Conservation (phyloP, 1,140 invertebrate species). For the Capitella teleta region DNA sequence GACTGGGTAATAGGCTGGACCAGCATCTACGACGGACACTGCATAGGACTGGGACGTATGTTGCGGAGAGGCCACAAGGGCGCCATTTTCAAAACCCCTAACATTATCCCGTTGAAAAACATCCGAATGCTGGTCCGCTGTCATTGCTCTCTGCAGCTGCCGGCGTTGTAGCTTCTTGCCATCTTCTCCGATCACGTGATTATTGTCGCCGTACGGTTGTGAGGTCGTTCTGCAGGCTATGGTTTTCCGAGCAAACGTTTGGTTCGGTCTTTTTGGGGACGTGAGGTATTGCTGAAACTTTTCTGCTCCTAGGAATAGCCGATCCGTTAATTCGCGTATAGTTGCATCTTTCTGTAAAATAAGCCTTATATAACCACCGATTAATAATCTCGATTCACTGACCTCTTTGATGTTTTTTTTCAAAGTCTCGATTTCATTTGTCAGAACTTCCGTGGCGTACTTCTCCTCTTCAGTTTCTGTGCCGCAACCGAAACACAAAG, state of each 20-base stretch:
- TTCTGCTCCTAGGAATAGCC: conserved; percentile 11
- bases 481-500: background rate
- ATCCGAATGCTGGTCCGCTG: background rate
- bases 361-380: background rate
- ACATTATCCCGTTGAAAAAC: background rate
- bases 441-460: conserved; percentile 10
- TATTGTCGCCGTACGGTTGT: background rate
- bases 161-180: background rate
- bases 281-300: conserved; percentile 12
- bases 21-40: background rate
- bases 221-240: background rate
- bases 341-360: conserved; percentile 11
- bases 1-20: background rate
- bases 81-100: background rate
- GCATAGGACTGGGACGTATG: background rate
- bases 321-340: conserved; percentile 12
- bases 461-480: conserved; percentile 9
- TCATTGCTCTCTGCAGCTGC: background rate
- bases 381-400: background rate
- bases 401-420: conserved; percentile 12
- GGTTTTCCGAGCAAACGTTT: background rate
- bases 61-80: background rate
- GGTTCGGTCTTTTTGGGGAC: background rate
- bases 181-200: background rate
- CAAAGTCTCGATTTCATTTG: conserved; percentile 11